Base-by-base conservation (phyloP, 2,797 vertebrate species). In the Chelon auratus region DNA sequence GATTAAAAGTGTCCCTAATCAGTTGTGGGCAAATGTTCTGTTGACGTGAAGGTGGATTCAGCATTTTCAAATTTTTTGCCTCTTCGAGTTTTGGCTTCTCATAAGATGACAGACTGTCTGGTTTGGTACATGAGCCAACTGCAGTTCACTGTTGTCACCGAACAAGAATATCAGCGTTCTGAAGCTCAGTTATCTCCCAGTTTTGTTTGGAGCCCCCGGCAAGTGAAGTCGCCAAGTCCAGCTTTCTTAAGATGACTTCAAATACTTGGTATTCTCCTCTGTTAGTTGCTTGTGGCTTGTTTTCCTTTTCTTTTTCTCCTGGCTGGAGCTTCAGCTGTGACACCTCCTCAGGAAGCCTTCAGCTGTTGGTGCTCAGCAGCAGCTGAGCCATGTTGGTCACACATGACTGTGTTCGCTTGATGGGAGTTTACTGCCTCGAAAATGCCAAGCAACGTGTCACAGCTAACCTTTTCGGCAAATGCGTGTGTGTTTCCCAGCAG, bases 401-500 rank as follows among this genome's bases (percentile, higher is more conserved):
- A 84, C 77, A 78, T 74, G 70, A 57, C 69, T 75, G 75, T 81
- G 62, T 65, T 83, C 9, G 26, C 64, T 78, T 77, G 72, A 73
- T 83, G 62, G 52, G n/a, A 53, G 71, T 83, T 84, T 72, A 76
- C 69, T 62, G 70, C 79, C 50, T 75, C 4, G 20, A 75, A 85
- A 87, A 86, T 86, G 79, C 68, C 88, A 78, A 50, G 57, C 61
- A 59, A 68, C 18, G 26, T 87, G 81, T 84, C 73, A 74, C 39
- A 50, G 48, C 72, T 84, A 86, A 84, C 75, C 82, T 83, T 88
- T 87, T 77, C 52, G 0, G 26, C 62, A 68, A 69, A 75, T 65
- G 50, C 26, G 60, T n/a, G 50, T 36, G 60, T n/a, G 1, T 53
- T 59, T 59, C 68, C 30, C 17, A 20, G 48, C 42, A 70, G 51